Base-by-base conservation (phyloP, 2,113 vertebrate species). In the Rostratula benghalensis region DNA sequence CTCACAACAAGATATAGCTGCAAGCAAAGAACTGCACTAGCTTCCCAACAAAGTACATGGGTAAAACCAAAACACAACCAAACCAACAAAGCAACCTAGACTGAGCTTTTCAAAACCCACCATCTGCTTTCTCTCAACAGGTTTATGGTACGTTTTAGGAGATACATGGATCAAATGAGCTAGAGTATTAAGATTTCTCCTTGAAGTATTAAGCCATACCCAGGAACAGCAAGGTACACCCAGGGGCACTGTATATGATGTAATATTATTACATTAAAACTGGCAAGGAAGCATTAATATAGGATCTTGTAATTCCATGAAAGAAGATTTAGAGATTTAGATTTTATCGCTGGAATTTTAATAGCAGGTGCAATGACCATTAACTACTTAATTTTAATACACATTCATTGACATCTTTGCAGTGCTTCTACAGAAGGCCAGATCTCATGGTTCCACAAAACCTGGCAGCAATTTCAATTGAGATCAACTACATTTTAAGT, bases 1-100 rank as follows among this genome's bases (percentile, higher is more conserved):
- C 30, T 33, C 7, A 1, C 39, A 33, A 30, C 2, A 0, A 21
- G 41, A 8, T 4, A 11, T 0, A 35, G 48, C 61, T 0, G 0
- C 61, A 41, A 53, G 22, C 33, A 31, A 21, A 2, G 10, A 33
- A 54, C 50, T 31, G 46, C 17, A n/a, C 5, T 13, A 25, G 31
- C 65, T 30, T 67, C 27, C 39, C n/a, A 24, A 13, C 20, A 13
- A 35, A 65, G 37, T 3, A 60, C 19, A 11, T 1, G 3, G 13
- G 30, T 23, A n/a, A 78, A 83, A n/a, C 19, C 28, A 35, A 17
- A 37, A 20, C 27, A 39, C 35, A 89, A 2, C 13, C 77, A 43
- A 89, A 2, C 13, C 77, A 48, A 41, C 25, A 35, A 48, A 3
- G 4, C 24, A 39, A 28, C 60, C 30, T 8, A 28, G 33, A 20